A percentile compares a stretch with the other conserved stretches of the same genome.
These are phyloP conservation scores for Beris morrisii DNA, from an alignment of 2,888 invertebrate species.

Conservation along the genomic window DNA sequence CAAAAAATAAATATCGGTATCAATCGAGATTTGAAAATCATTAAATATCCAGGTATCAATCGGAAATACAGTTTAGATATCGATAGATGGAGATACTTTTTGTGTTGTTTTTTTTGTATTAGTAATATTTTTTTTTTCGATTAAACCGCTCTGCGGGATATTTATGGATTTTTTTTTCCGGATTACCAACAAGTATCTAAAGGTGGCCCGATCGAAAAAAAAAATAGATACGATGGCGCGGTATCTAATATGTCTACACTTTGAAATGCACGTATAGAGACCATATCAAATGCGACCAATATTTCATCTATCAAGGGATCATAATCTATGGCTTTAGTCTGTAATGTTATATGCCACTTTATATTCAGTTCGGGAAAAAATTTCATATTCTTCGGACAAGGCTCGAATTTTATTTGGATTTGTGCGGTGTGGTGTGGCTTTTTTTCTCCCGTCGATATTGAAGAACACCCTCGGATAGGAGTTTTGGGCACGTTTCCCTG, in stretches of 20 bases:
- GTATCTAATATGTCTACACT: not conserved
- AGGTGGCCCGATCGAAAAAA: conserved; percentile 17
- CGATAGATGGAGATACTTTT: not conserved
- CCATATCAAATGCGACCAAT: conserved; percentile 35
- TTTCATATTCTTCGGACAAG: not conserved
- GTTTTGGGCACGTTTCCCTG: too few relatives aligned
- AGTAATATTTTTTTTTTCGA: conserved; percentile 26
- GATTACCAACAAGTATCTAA: conserved; percentile 1
- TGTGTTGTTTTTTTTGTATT: too few relatives aligned
- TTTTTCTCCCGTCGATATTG: too few relatives aligned
- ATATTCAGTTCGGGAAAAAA: not conserved
- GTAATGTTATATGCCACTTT: not conserved
- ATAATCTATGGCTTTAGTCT: not conserved
- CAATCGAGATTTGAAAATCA: conserved; percentile 5
- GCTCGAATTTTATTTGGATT: not conserved
- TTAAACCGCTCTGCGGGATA: conserved; percentile 36
- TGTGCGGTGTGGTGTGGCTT: too few relatives aligned
- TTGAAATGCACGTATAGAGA: conserved; percentile 22
- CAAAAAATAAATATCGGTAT: not conserved
- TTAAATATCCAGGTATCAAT: not conserved
- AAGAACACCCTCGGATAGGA: too few relatives aligned
- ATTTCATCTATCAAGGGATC: conserved; percentile 30
- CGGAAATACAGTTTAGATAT: conserved; percentile 16
- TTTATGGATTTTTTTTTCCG: conserved; percentile 29
- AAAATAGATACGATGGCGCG: not conserved